Percentiles rank a stretch among this genome's conserved stretches.
These are phyloP conservation scores for Apocheima hispidaria DNA, from an alignment of 2,888 invertebrate species.

Conservation along the genomic window DNA sequence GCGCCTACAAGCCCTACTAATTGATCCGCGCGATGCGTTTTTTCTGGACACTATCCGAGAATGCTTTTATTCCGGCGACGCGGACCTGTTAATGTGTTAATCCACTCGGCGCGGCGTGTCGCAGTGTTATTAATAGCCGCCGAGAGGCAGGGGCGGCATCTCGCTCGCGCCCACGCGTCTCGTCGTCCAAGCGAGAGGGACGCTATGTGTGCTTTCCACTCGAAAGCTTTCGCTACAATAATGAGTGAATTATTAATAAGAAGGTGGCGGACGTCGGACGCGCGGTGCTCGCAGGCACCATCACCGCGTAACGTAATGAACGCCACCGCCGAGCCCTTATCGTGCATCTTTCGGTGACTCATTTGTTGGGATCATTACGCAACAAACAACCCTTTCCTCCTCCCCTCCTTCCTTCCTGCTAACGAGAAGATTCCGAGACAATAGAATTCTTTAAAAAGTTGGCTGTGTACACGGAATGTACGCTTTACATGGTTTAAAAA, in stretches of 20 bases:
- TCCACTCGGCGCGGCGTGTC: conserved; percentile 79
- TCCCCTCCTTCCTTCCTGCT: conserved; percentile 5
- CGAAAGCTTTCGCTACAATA: conserved; percentile 39
- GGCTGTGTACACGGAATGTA: neutral
- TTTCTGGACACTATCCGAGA: conserved; percentile 67
- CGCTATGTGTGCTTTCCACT: conserved; percentile 34
- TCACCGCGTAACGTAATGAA: no score
- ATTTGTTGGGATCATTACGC: conserved; percentile 60
- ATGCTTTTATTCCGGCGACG: conserved; percentile 79
- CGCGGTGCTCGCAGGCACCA: conserved; percentile 21
- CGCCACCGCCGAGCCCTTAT: conserved; percentile 41
- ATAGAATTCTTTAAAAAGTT: conserved; percentile 41
- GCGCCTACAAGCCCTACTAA: conserved; percentile 56
- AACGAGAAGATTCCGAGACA: conserved; percentile 34
- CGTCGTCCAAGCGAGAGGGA: conserved; percentile 38
- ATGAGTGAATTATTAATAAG: conserved; percentile 45
- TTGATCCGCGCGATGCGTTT: conserved; percentile 48
- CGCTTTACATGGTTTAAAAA: neutral
- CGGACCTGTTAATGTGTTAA: conserved; percentile 82
- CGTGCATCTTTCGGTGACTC: conserved; percentile 56
- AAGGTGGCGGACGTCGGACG: conserved; percentile 29
- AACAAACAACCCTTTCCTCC: conserved; percentile 37
- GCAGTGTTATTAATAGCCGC: conserved; percentile 77
- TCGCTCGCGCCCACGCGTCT: conserved; percentile 47
- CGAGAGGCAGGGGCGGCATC: conserved; percentile 55